Percentiles rank a stretch among this genome's conserved stretches.
phyloP scores from a whole-genome alignment of 1,140 invertebrate species.

The Drosophila mojavensis region DNA sequence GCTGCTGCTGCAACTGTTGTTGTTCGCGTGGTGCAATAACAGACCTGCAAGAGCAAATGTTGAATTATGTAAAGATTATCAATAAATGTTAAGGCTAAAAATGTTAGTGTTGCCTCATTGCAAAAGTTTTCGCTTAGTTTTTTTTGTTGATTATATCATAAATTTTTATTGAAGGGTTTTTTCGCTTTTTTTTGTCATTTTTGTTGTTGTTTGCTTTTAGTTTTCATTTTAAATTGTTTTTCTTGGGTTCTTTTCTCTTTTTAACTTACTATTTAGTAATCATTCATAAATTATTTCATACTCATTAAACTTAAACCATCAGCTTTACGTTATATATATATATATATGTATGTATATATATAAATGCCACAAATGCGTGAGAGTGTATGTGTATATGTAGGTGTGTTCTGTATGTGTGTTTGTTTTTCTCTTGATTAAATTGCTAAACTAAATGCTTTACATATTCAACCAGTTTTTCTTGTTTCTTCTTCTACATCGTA shows the following conservation, averaged over 20 bases:
- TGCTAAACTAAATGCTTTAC: slow-evolving; percentile 51
- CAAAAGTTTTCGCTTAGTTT: slow-evolving; percentile 8
- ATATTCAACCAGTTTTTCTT: slow-evolving; percentile 35
- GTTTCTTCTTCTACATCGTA: slow-evolving; percentile 14
- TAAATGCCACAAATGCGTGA: slow-evolving; percentile 73
- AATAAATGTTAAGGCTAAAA: not conserved
- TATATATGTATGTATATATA: slow-evolving; percentile 58
- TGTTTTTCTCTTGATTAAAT: slow-evolving; percentile 36
- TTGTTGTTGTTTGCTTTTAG: slow-evolving; percentile 36
- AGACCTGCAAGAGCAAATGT: slow-evolving; percentile 59
- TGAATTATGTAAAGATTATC: not conserved
- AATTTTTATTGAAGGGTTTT: slow-evolving; percentile 83
- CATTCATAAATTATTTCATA: slow-evolving; percentile 78
- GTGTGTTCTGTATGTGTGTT: slow-evolving; percentile 31
- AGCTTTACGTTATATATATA: slow-evolving; percentile 54
- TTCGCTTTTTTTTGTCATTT: slow-evolving; percentile 62
- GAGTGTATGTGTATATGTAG: slow-evolving; percentile 35
- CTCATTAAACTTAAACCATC: slow-evolving; percentile 76
- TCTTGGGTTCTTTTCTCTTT: slow-evolving; percentile 40
- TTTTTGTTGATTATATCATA: slow-evolving; percentile 84
- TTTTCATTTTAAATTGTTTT: slow-evolving; percentile 41
- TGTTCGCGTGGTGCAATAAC: slow-evolving; percentile 59
- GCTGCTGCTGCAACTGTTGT: slow-evolving; percentile 5
- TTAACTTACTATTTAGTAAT: slow-evolving; percentile 64
- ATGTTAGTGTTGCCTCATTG: slow-evolving; percentile 1